Percentiles rank a stretch among this genome's conserved stretches.
Evolutionary conservation across 2,888 invertebrate species (phyloP).

Genomic region (Ommatoiulus sabulosus): DNA sequence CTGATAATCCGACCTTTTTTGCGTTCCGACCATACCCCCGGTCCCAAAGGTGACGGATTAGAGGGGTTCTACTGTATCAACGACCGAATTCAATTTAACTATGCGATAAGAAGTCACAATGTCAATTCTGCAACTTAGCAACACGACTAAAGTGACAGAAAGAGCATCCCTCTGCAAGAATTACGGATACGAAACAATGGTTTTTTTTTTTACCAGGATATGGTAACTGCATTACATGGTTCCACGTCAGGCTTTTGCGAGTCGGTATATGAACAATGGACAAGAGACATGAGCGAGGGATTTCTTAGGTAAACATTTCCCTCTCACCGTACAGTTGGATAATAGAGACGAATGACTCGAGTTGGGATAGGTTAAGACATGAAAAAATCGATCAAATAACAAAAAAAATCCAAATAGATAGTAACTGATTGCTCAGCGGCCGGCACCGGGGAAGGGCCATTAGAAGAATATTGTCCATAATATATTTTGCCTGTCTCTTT

Average conservation of each 20-base stretch:
- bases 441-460: background rate
- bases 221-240: background rate
- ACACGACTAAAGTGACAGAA: background rate
- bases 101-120: too few relatives aligned
- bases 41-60: too few relatives aligned
- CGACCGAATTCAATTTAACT: too few relatives aligned
- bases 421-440: background rate
- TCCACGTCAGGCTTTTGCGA: background rate
- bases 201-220: background rate
- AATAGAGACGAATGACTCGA: constrained; percentile 5
- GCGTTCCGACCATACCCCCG: too few relatives aligned
- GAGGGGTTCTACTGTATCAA: too few relatives aligned
- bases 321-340: background rate
- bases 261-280: background rate
- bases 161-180: background rate
- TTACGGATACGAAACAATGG: background rate
- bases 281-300: background rate
- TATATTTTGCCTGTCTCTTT: background rate
- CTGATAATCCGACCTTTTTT: too few relatives aligned
- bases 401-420: background rate
- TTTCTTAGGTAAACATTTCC: background rate
- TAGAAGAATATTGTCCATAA: background rate
- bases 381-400: constrained; percentile 29
- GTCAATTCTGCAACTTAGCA: too few relatives aligned
- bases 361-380: background rate